These are phyloP conservation scores for Sphaeramia orbicularis DNA, from an alignment of 2,797 vertebrate genomes.

Conservation along the genomic window DNA sequence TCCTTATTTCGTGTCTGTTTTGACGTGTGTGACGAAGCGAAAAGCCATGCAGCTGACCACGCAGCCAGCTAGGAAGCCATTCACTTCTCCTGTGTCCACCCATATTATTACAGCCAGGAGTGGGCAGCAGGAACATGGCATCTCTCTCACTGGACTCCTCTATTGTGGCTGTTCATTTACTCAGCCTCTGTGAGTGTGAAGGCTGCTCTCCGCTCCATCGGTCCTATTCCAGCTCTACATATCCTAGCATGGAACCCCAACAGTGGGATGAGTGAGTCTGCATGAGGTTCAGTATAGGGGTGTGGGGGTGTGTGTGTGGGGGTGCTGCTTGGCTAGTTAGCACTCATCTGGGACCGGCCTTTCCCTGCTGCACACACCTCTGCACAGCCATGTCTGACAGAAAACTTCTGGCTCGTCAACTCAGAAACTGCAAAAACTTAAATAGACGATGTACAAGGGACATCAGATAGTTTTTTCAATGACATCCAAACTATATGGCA, in stretches of 20 bases:
- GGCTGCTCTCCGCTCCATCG: constrained; percentile 64
- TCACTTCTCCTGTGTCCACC: constrained; percentile 52
- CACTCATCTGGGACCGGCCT: constrained; percentile 56
- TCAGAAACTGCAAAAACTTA: constrained; percentile 25
- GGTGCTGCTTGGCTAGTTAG: constrained; percentile 67
- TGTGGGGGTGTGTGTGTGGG: too few species aligned
- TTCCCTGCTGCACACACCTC: constrained; percentile 40
- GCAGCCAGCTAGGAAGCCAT: constrained; percentile 41
- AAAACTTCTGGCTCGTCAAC: constrained; percentile 28
- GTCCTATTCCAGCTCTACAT: constrained; percentile 55
- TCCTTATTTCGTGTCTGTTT: constrained; percentile 38
- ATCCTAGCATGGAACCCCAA: constrained; percentile 31
- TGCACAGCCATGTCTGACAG: constrained; percentile 40
- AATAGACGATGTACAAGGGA: constrained; percentile 38
- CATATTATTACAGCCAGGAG: constrained; percentile 59
- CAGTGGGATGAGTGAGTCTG: constrained; percentile 55
- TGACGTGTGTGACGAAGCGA: constrained; percentile 65
- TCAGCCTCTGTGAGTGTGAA: constrained; percentile 65
- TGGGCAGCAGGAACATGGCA: constrained; percentile 53
- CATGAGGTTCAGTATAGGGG: constrained; percentile 23
- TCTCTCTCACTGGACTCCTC: constrained; percentile 59
- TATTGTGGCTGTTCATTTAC: constrained; percentile 72
- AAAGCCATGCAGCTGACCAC: constrained; percentile 43
- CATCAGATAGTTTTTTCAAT: constrained; percentile 38
- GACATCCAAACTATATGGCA: constrained; percentile 33